Conservation (phyloP, 2,113 vertebrate genomes). For the Saccopteryx bilineata region DNA sequence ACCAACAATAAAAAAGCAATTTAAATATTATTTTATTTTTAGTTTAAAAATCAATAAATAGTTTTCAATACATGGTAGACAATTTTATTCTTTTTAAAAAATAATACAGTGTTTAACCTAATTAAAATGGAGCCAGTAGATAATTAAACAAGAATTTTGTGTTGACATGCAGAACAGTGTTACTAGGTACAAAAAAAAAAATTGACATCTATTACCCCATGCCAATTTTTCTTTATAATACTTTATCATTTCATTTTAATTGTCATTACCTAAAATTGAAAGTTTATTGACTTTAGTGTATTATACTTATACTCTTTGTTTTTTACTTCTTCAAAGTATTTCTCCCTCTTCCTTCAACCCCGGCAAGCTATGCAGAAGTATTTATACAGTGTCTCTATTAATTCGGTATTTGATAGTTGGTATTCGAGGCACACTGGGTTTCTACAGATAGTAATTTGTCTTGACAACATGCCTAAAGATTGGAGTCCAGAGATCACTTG, state of each 20-base stretch:
- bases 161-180: neutral
- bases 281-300: constrained; percentile 65
- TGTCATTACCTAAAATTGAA: neutral
- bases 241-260: constrained; percentile 27
- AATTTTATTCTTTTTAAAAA: neutral
- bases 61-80: neutral
- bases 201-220: neutral
- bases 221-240: rapidly evolving
- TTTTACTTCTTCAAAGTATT: constrained; percentile 39
- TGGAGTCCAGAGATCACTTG: constrained; percentile 89
- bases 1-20: neutral
- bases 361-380: constrained; percentile 82
- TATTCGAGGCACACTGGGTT: constrained; percentile 88
- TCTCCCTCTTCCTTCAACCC: constrained; percentile 62
- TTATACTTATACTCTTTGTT: neutral
- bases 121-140: constrained; percentile 56
- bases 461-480: constrained; percentile 89
- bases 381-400: constrained; percentile 88
- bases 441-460: constrained; percentile 92
- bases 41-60: neutral
- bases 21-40: neutral
- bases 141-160: constrained; percentile 59
- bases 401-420: constrained; percentile 89
- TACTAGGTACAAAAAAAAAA: neutral
- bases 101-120: constrained; percentile 62